A percentile compares a stretch with the other conserved stretches of the same genome.
phyloP scores from a whole-genome alignment of 2,888 invertebrate species.

The Carabus problematicus region DNA sequence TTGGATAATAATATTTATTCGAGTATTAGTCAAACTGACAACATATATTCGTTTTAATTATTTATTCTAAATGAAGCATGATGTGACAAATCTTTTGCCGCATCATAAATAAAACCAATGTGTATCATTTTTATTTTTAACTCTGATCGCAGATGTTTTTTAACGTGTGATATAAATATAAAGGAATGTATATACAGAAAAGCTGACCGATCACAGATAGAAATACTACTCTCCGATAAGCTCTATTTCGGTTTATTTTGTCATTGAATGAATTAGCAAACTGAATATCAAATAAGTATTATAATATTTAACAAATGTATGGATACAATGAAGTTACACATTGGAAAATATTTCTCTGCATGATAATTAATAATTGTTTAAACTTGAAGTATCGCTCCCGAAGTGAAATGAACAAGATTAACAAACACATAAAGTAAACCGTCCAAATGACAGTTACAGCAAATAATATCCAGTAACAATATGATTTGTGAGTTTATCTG shows the following conservation, averaged over 20 bases:
- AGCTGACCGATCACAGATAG: background rate
- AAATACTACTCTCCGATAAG: slow-evolving; percentile 4
- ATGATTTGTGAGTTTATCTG: too few species aligned
- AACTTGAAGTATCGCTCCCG: too few species aligned
- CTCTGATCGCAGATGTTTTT: slow-evolving; percentile 24
- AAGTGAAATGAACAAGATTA: too few species aligned
- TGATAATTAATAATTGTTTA: too few species aligned
- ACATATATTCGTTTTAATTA: background rate
- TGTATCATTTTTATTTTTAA: slow-evolving; percentile 39
- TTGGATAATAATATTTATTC: too few species aligned
- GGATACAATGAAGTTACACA: too few species aligned
- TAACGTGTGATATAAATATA: slow-evolving; percentile 12
- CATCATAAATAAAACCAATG: slow-evolving; percentile 8
- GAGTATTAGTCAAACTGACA: too few species aligned
- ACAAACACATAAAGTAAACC: too few species aligned
- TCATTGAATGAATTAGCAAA: slow-evolving; percentile 14
- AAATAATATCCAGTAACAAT: too few species aligned
- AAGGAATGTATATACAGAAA: slow-evolving; percentile 6
- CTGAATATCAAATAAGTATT: background rate
- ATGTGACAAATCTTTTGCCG: background rate
- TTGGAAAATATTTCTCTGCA: too few species aligned
- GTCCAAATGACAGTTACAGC: too few species aligned
- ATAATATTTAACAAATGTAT: too few species aligned
- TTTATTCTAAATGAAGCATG: slow-evolving; percentile 2
- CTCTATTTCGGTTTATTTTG: slow-evolving; percentile 21